Base-by-base conservation (phyloP, 2,797 vertebrate genomes). In the Rhabdophis nuchalis region DNA sequence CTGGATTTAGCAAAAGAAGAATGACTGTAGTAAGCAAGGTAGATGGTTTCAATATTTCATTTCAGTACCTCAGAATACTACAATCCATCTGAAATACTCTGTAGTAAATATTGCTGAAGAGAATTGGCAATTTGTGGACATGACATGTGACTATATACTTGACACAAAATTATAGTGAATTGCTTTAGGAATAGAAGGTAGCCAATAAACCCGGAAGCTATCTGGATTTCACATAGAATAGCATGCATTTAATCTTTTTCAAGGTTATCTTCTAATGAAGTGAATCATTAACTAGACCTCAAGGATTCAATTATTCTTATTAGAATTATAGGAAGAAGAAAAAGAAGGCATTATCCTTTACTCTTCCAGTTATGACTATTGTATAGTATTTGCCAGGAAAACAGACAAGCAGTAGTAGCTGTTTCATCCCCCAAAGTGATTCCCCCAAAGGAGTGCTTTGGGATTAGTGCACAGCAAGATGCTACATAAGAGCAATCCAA, bases 1-100 rank as follows among this genome's bases (percentile, higher is more conserved):
- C 93, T 29, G 64, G 89, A 91, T 93, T 92, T 20, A 23, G 88
- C 50, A 93, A n/a, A 91, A 91, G 54, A 54, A 95, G 94, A 94
- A 85, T 54, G 89, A 92, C 13, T 72, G 14, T 25, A 85, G 94
- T 92, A 92, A 93, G 92, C 36, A 41, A 92, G 50, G 85, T 89
- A 56, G 88, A 91, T 89, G 87, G 68, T 5, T 46, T 93, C 94
- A 95, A 32, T 46, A 46, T 5, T 92, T 29, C 20, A 50, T 50
- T 85, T 91, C 14, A 16, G 87, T 91, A 27, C 46, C 32, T 85
- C 16, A 11, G 23, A 93, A 32, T 93, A 87, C 91, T 88, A 52
- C 13, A 94, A 94, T 86, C 20, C 4, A 77, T 93, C 12, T 91
- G 57, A 93, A 92, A 88, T 87, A 88, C 85, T 41, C 91, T 61